Evolutionary conservation across 1,140 invertebrate species (phyloP), one percentile per base, ranked within the genome.

Genomic region (Pollicipes pollicipes): DNA sequence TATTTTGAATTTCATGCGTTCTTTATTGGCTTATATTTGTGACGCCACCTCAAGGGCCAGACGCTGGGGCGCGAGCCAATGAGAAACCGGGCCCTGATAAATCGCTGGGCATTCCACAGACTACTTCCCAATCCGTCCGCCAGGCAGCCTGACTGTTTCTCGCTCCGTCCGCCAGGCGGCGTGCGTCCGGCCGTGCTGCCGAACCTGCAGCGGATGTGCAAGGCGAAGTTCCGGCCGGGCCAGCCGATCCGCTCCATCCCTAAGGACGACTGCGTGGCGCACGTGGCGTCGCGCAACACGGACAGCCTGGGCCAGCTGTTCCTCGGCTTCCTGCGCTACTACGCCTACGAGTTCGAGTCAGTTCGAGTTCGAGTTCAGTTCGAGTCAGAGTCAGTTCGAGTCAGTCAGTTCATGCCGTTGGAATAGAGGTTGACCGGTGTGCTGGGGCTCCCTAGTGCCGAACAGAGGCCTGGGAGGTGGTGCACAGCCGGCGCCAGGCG

Each of bases 241-340:
- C 79, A 80, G 3, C 83, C 86, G 73, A 85, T 89, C 58, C 80
- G 83, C 72, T 76, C 76, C 30, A 81, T 91, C 81, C 87, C 68
- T 81, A 84, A 77, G 84, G 88, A 79, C 78, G 85, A 76, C 63
- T 64, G 26, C 27, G 24, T n/a, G 6, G 26, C 63, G 24, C 8
- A 24, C 63, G 4, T 27, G 6, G 24, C 6, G 24, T 86, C 86
- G 66, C 79, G 84, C 73, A 92, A 91, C 77, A 83, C 78, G 21
- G 84, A 88, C 75, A 82, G 88, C 3, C 82, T 98, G 8, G 93
- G 91, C 13, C 90, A 97, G 81, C 84, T 98, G 27, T 85, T 98
- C 71, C 79, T 90, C 29, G 87, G 90, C 68, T 95, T 98, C 80
- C 86, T 98, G 67, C 83, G 89, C 71, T 98, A 97, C 79, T 98